Conservation (phyloP, 2,888 invertebrate genomes). For the Aleiodes leptofemur region DNA sequence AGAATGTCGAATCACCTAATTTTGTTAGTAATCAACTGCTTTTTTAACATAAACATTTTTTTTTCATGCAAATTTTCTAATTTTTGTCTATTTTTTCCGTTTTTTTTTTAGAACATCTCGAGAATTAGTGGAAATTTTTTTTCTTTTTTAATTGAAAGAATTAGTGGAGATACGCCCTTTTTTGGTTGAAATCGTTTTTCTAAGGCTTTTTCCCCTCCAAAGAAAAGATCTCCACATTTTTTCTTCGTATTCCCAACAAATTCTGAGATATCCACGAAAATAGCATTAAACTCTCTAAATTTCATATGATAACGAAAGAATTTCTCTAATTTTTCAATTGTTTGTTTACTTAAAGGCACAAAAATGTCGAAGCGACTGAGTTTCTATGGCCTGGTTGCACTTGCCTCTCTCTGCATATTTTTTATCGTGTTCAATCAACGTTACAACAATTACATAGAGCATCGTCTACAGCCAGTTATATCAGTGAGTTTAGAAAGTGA, state of each 20-base stretch:
- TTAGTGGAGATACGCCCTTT: no score
- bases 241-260: no score
- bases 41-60: background rate
- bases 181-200: no score
- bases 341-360: conserved; percentile 59
- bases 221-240: no score
- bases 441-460: conserved; percentile 70
- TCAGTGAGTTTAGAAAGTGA: conserved; percentile 64
- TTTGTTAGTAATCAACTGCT: no score
- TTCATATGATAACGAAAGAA: background rate
- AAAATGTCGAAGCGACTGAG: conserved; percentile 71
- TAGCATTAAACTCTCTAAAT: background rate
- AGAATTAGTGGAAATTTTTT: no score
- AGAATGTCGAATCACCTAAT: no score
- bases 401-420: conserved; percentile 72
- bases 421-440: conserved; percentile 72
- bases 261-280: background rate
- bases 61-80: no score
- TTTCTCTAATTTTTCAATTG: background rate
- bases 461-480: conserved; percentile 69
- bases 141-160: no score
- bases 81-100: no score
- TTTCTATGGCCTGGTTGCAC: conserved; percentile 71
- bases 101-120: no score
- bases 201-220: no score